Conservation (phyloP, 2,797 vertebrate species). For the Strix occidentalis region DNA sequence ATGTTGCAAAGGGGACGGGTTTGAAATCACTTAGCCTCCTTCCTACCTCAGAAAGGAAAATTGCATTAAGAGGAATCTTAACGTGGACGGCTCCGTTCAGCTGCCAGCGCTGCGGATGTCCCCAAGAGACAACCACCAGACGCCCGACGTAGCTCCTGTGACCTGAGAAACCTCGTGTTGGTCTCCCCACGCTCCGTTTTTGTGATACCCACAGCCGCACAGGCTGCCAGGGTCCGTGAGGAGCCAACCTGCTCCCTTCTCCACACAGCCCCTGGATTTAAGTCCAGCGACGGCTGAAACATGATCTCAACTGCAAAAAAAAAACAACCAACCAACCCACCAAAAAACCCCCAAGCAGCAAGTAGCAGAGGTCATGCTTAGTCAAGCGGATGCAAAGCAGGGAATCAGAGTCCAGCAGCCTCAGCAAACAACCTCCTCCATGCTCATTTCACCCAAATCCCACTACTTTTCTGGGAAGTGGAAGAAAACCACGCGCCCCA, state of each 20-base stretch:
- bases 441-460: not conserved
- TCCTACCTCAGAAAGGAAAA: not conserved
- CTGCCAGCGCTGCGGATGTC: not conserved
- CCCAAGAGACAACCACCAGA: not conserved
- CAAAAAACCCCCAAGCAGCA: not conserved
- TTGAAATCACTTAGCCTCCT: too few species aligned
- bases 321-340: too few species aligned
- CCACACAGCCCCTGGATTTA: not conserved
- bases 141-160: rapidly evolving
- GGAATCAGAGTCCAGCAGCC: not conserved
- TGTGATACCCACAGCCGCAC: not conserved
- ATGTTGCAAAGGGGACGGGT: not conserved
- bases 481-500: not conserved
- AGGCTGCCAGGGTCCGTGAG: not conserved
- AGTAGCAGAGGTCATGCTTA: not conserved
- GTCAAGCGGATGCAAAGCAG: not conserved
- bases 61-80: rapidly evolving
- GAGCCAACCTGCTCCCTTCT: not conserved
- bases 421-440: not conserved
- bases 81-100: rapidly evolving
- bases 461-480: not conserved
- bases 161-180: not conserved
- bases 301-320: not conserved
- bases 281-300: not conserved
- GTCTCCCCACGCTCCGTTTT: not conserved